Conservation (phyloP, 2,888 invertebrate species). For the Meiosimyza decipiens region DNA sequence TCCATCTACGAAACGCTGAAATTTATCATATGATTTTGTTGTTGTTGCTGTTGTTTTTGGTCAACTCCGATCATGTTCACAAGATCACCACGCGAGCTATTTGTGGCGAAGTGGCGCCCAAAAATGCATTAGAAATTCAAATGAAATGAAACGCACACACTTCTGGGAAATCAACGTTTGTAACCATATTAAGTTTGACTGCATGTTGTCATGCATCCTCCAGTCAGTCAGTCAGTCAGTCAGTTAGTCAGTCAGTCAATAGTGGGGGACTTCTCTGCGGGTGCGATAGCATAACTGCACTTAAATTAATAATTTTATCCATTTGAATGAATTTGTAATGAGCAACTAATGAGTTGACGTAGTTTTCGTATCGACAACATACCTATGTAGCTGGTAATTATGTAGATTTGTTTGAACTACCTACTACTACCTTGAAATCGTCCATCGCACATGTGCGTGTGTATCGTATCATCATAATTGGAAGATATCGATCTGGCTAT, state of each 20-base stretch:
- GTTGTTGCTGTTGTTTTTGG: constrained; percentile 2
- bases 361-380: not conserved
- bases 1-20: too few species aligned
- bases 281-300: constrained; percentile 49
- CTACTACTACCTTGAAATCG: not conserved
- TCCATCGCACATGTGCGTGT: constrained; percentile 13
- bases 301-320: constrained; percentile 48
- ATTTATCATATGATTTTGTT: not conserved
- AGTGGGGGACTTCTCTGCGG: not conserved
- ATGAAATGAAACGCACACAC: constrained; percentile 4
- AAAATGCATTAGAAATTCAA: not conserved
- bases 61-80: not conserved
- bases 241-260: too few species aligned
- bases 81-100: not conserved
- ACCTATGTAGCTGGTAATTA: constrained; percentile 55
- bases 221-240: too few species aligned
- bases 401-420: constrained; percentile 53
- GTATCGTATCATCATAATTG: constrained; percentile 16
- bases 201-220: too few species aligned
- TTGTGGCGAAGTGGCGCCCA: constrained; percentile 30
- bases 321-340: constrained; percentile 57
- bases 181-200: too few species aligned
- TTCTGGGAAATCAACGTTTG: constrained; percentile 17
- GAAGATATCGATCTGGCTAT: constrained; percentile 19
- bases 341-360: constrained; percentile 49